phyloP scores from a whole-genome alignment of 30 jellyfish, hydroid and myxozoan species.

The Hydractinia symbiolongicarpus region DNA sequence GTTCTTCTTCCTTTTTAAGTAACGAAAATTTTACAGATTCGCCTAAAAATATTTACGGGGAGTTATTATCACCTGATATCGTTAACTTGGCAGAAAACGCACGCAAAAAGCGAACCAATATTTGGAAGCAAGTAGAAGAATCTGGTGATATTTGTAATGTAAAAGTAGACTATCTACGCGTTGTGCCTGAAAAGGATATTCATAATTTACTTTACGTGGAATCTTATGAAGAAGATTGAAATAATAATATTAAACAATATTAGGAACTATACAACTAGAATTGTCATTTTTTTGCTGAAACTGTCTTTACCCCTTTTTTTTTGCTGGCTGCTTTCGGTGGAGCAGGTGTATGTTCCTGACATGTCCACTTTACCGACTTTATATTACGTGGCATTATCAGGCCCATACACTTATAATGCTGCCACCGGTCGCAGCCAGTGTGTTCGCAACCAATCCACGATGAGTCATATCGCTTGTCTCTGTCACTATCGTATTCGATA shows the following conservation, averaged over 20 bases:
- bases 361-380: slow-evolving; percentile 13
- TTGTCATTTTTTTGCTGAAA: no score
- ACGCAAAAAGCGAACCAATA: background rate
- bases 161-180: background rate
- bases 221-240: background rate
- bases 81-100: background rate
- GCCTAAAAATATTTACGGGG: background rate
- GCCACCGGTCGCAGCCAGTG: background rate
- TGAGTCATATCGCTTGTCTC: background rate
- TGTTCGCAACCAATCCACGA: slow-evolving; percentile 15
- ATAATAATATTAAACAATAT: no score
- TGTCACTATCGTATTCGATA: background rate
- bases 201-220: background rate
- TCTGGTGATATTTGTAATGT: background rate
- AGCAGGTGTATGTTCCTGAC: background rate
- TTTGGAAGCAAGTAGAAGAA: slow-evolving; percentile 1
- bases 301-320: no score
- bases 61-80: background rate
- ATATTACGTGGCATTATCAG: background rate
- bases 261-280: no score
- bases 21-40: background rate
- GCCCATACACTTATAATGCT: slow-evolving; percentile 7
- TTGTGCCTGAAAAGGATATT: background rate
- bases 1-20: background rate
- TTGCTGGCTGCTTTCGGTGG: background rate